Evolutionary conservation across 2,113 vertebrate genomes (phyloP), one percentile per base, ranked within the genome.

Genomic region (Smithornis capensis): DNA sequence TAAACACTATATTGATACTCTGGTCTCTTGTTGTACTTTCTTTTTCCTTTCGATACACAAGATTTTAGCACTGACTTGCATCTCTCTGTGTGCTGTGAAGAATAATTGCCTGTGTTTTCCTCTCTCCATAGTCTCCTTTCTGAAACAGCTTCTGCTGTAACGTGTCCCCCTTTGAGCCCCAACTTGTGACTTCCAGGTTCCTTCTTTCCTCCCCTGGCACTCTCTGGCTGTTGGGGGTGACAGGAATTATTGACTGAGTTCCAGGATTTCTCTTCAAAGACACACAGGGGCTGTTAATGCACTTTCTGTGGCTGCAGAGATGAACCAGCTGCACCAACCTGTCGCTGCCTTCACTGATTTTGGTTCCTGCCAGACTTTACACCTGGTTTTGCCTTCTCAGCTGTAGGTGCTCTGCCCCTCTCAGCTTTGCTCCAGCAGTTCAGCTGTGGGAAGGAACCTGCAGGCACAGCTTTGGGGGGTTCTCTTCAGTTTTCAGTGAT

Each of bases 1-100:
- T 96, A 94, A 96, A 96, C 88, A 95, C 79, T 95, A 65, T 94
- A 64, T 75, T 93, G 86, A 37, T 57, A 73, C 53, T 49, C 19
- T 57, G 33, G 40, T 25, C n/a, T 90, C 33, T 47, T 38, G 40
- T 35, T 86, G 24, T 73, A 6, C 10, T 16, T 73, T 87, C 17
- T 53, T 90, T 89, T 76, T 55, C 38, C 33, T 38, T 23, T 18
- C 6, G 3, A 4, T 42, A 18, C 12, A 15, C 0, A 0, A 10
- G 44, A 4, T n/a, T 80, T 81, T 42, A 59, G 37, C 33, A 12
- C 4, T 40, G 57, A 29, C 33, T 81, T 8, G 5, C 8, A 15
- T 70, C 57, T 62, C 4, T 31, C 40, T 70, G 12, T 42, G 28
- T 37, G 6, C 35, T 47, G 4, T 3, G 28, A 80, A 44, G 29